Evolutionary conservation across 2,888 invertebrate genomes (phyloP), one percentile per base, ranked within the genome.

Genomic region (Orchestes rusci): DNA sequence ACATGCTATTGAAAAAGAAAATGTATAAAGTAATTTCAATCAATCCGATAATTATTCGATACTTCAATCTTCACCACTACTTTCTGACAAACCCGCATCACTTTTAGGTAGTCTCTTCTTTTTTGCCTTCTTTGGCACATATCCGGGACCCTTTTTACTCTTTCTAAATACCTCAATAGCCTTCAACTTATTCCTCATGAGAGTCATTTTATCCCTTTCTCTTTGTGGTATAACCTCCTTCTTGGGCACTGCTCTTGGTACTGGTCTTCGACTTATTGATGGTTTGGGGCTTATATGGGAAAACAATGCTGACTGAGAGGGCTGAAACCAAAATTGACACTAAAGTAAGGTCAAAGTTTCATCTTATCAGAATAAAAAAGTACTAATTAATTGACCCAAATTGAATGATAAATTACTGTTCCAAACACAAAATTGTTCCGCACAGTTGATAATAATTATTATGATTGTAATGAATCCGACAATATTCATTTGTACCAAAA

Each of bases 161-260:
- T 79, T 84, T 51, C 81, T 74, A 51, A 82, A 79, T 39, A 83
- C 59, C 64, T 84, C 83, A 33, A 86, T 84, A 1, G 89, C 88
- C 63, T 80, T 79, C 57, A 82, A 67, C 68, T 83, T 87, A 54
- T 78, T 81, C 59, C 79, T 74, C 32, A 82, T 66, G 51, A 81
- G 69, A 59, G 76, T 72, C 48, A 73, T 70, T 62, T 79, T 76
- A 52, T 82, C 79, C 49, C 74, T 76, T 61, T 84, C 80, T 52
- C 79, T 75, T 61, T 89, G 88, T 1, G 85, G 86, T 59, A 89
- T 87, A 1, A 75, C 62, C 65, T 80, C 80, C 58, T 74, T 74
- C 37, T 53, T 62, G 61, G 30, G 65, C 31, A 47, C 43, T 52
- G 12, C 33, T 58, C 59, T 46, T 48, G 58, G 59, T n/a, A n/a